These are phyloP conservation scores for Apostichopus leukothele DNA, from an alignment of 53 echinoderm and acorn worm genomes.

Conservation along the genomic window DNA sequence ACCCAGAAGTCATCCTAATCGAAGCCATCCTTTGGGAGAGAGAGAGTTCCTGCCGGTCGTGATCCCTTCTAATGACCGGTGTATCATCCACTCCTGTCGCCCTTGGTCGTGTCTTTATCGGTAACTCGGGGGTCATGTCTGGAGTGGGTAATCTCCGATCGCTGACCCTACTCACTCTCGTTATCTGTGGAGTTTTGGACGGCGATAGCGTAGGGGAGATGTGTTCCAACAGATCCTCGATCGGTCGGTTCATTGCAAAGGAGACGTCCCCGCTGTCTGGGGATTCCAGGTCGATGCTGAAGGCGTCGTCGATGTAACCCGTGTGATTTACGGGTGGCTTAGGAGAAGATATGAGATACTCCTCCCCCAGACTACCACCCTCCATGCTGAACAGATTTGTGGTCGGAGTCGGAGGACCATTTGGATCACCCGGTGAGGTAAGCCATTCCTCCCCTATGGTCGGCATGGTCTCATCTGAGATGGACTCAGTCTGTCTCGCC, in stretches of 20 bases:
- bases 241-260: conserved; percentile 55
- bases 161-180: not conserved
- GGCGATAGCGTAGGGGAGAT: conserved; percentile 76
- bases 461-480: conserved; percentile 38
- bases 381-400: not conserved
- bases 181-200: conserved; percentile 69
- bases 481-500: not conserved
- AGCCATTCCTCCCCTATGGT: not conserved
- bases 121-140: conserved; percentile 21
- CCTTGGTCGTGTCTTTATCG: not conserved
- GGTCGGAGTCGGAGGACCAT: not conserved
- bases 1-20: not conserved
- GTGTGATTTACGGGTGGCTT: conserved; percentile 27
- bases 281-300: conserved; percentile 49
- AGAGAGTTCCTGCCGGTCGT: no score
- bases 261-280: conserved; percentile 40
- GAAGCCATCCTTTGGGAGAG: conserved; percentile 19
- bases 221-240: conserved; percentile 72
- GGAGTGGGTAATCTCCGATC: not conserved
- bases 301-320: conserved; percentile 10
- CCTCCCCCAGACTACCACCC: conserved; percentile 43
- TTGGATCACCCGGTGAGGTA: conserved; percentile 1
- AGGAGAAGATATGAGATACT: conserved; percentile 59
- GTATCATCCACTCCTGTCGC: not conserved
- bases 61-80: not conserved